Evolutionary conservation across 2,888 invertebrate genomes (phyloP), one percentile per base, ranked within the genome.

Genomic region (Julus scanicus): DNA sequence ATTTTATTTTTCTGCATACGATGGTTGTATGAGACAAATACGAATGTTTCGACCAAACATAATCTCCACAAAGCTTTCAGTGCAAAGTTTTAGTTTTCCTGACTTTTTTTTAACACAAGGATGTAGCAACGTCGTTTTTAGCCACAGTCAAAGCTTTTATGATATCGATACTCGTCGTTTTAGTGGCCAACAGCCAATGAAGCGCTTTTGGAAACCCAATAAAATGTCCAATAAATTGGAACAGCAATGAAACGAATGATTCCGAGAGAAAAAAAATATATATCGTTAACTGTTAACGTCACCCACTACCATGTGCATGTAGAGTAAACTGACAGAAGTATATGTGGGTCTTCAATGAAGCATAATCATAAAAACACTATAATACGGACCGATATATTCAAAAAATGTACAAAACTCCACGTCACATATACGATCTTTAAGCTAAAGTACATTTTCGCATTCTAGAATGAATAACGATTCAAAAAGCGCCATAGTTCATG

Each of bases 151-250:
- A 71, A n/a, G 71, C 15, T 48, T 40, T 84, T 84, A 84, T 84
- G 84, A 44, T 48, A 84, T 48, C 84, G 84, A 84, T 84, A 40
- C 84, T 44, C 84, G 15, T 9, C 84, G 48, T 40, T 84, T 84
- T 84, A 84, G 84, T 44, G 84, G 40, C 48, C 48, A 39, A 40
- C 48, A 84, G 40, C 84, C 84, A 84, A 84, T 84, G 48, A n/a
- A 48, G 84, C 1, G 40, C 84, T 84, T 48, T 48, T 84, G 84
- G n/a, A 40, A 84, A 84, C 17, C 84, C 48, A 84, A 84, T 84
- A 40, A 84, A 84, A 84, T 84, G 48, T n/a, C 29, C 48, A 84
- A 84, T 84, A 84, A 84, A 84, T 84, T 84, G 84, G 84, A 71
- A 9, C 84, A 84, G 84, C 84, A 84, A 48, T 84, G 84, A 84